phyloP scores from a whole-genome alignment of 2,888 invertebrate species.

The Leptinotarsa peninsularis region DNA sequence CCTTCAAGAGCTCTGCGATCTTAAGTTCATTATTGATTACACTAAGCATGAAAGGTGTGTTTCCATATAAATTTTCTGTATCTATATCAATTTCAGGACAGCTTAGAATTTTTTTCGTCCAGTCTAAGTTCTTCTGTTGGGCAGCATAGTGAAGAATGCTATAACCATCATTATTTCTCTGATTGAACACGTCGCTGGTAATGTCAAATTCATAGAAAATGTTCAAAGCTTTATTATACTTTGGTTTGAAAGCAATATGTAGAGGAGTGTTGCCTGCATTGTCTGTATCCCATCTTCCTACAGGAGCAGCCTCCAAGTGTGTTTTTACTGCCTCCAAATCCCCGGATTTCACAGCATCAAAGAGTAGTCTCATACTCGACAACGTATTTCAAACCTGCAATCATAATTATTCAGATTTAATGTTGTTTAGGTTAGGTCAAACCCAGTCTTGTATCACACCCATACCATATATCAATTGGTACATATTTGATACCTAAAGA shows the following conservation, averaged over 20 bases:
- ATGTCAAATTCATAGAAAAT: neutral
- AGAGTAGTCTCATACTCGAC: too few species aligned
- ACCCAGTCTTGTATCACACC: too few species aligned
- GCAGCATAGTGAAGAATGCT: conserved; percentile 15
- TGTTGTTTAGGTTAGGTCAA: too few species aligned
- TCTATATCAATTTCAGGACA: conserved; percentile 20
- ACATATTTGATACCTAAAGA: too few species aligned
- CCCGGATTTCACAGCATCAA: too few species aligned
- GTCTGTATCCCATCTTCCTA: conserved; percentile 25
- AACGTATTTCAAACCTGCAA: too few species aligned
- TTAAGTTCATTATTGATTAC: conserved; percentile 21
- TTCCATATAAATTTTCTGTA: conserved; percentile 15
- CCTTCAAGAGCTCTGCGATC: conserved; percentile 12
- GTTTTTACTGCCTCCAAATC: too few species aligned
- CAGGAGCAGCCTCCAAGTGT: neutral
- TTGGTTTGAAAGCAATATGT: conserved; percentile 26
- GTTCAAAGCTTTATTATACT: conserved; percentile 8
- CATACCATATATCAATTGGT: too few species aligned
- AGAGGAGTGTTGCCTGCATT: conserved; percentile 28
- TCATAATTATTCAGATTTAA: too few species aligned
- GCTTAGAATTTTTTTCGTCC: conserved; percentile 9
- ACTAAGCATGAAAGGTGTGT: conserved; percentile 31
- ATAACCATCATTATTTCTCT: conserved; percentile 21
- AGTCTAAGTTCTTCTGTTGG: conserved; percentile 13
- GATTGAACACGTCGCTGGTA: neutral